A percentile compares a stretch with the other conserved stretches of the same genome.
Evolutionary conservation across 2,888 invertebrate genomes (phyloP).

Genomic region (Campaea margaritaria): DNA sequence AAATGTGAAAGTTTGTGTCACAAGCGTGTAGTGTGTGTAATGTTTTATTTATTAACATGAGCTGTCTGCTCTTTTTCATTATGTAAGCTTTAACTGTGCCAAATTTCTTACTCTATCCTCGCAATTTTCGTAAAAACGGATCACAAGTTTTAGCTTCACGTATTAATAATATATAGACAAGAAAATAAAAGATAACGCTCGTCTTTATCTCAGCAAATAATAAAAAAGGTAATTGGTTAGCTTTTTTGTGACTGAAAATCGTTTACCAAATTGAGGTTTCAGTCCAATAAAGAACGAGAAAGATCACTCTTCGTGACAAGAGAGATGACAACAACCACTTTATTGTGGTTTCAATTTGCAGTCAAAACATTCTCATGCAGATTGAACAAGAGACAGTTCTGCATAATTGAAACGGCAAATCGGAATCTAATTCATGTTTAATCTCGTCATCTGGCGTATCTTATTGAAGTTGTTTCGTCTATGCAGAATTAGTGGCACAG

Average conservation of each 20-base stretch:
- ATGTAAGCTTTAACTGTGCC: too few species aligned
- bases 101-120: too few species aligned
- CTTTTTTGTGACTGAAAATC: neutral
- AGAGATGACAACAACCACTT: slow-evolving; percentile 5
- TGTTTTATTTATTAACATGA: too few species aligned
- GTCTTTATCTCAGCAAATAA: too few species aligned
- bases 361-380: slow-evolving; percentile 26
- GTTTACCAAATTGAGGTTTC: neutral
- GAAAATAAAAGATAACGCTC: too few species aligned
- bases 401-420: slow-evolving; percentile 35
- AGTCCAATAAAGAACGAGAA: neutral
- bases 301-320: neutral
- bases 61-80: too few species aligned
- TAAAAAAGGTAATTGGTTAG: too few species aligned
- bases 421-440: slow-evolving; percentile 34
- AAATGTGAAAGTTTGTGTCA: too few species aligned
- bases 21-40: too few species aligned
- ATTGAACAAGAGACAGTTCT: slow-evolving; percentile 23
- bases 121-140: too few species aligned
- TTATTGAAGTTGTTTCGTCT: slow-evolving; percentile 39
- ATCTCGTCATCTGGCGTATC: slow-evolving; percentile 37
- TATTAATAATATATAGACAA: too few species aligned
- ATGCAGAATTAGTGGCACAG: slow-evolving; percentile 58
- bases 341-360: slow-evolving; percentile 15
- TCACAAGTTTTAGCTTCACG: too few species aligned